Evolutionary conservation across 2,113 vertebrate genomes (phyloP), one percentile per base, ranked within the genome.

Genomic region (Chascanopsetta lugubris): DNA sequence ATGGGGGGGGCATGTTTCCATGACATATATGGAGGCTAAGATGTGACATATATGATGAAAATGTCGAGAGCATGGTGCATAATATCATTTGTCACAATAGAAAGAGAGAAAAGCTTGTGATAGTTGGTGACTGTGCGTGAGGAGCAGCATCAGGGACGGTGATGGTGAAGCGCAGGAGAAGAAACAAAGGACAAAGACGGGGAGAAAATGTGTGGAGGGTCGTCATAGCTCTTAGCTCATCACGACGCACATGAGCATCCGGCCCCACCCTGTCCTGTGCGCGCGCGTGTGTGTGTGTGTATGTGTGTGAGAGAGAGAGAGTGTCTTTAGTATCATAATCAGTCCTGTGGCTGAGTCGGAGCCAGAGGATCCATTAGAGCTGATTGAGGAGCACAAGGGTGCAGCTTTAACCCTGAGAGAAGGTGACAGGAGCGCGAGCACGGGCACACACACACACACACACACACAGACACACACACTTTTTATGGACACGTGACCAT

Each of bases 301-400:
- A 58, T 60, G 57, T 40, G 60, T 45, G 62, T 43, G 26, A 61
- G 65, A 55, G 62, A 60, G 47, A 53, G 11, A 65, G 46, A 53
- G 51, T 64, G 76, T 69, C 26, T 78, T 77, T 59, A 69, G 66
- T 80, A 79, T 85, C 70, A 84, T 71, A 50, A 69, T 73, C 80
- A 77, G 66, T 74, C 54, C 75, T 61, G 30, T 5, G 54, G 54
- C 73, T 91, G 89, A 87, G 71, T 79, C 61, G 30, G 78, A 87
- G 89, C 91, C 91, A 93, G 79, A 83, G 75, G 81, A 89, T 90
- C 89, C 91, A 92, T 91, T 92, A 92, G 87, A 60, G 82, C 87
- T 88, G 89, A 93, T 92, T 92, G 81, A 91, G 65, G 82, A 88
- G 77, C 49, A 85, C 80, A 82, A 75, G 81, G 83, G 82, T 87